Conservation (phyloP, 2,888 invertebrate species). For the Mesoligia furuncula region DNA sequence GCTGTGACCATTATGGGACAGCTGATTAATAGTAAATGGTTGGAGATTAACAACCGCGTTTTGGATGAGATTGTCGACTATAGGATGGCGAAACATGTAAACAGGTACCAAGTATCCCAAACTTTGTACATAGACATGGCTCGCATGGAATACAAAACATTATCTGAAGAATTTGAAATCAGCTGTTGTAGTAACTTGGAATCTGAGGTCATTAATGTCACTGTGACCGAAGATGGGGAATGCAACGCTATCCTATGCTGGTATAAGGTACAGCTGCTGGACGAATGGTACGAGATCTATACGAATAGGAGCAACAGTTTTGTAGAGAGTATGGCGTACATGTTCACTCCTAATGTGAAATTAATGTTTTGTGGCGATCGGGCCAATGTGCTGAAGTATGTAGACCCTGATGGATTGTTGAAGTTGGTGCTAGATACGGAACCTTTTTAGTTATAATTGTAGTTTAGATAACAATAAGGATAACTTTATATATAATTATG, state of each 20-base stretch:
- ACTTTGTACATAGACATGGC: slow-evolving; percentile 32
- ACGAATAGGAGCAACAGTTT: slow-evolving; percentile 57
- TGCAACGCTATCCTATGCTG: slow-evolving; percentile 60
- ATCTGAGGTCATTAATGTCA: slow-evolving; percentile 30
- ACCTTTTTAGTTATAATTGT: slow-evolving; percentile 12
- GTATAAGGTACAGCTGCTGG: slow-evolving; percentile 58
- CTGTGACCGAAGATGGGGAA: slow-evolving; percentile 36
- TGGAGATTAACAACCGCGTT: slow-evolving; percentile 50
- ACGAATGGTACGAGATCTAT: slow-evolving; percentile 37
- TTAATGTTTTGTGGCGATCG: slow-evolving; percentile 44
- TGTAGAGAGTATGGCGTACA: slow-evolving; percentile 53
- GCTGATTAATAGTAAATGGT: slow-evolving; percentile 38
- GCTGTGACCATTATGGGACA: slow-evolving; percentile 50
- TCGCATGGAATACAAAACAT: slow-evolving; percentile 26
- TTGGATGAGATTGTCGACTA: slow-evolving; percentile 44
- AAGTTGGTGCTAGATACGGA: slow-evolving; percentile 50
- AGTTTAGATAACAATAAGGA: background rate
- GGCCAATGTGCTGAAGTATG: slow-evolving; percentile 42
- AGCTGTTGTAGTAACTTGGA: slow-evolving; percentile 9
- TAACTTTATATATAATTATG: background rate
- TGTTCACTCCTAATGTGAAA: slow-evolving; percentile 13
- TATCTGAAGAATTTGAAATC: slow-evolving; percentile 47
- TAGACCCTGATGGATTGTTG: slow-evolving; percentile 38
- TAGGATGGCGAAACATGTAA: slow-evolving; percentile 41
- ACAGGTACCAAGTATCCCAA: slow-evolving; percentile 50